Evolutionary conservation across 2,113 vertebrate genomes (phyloP).

Genomic region (Chauna torquata): DNA sequence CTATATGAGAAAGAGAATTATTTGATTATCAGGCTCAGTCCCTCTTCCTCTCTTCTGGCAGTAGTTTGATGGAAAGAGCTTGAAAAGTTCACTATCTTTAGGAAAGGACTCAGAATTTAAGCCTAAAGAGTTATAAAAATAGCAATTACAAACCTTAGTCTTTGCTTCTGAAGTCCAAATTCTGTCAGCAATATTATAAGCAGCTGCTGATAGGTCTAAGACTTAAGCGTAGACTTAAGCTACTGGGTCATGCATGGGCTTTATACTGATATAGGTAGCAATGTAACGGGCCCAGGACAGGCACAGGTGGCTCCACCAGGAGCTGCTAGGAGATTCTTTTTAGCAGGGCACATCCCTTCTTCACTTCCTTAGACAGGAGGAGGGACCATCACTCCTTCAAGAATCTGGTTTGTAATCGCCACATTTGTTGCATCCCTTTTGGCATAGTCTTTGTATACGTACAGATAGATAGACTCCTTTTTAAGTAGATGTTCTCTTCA

Average conservation of each 20-base stretch:
- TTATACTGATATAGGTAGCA: neutral
- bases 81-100: neutral
- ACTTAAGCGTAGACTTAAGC: neutral
- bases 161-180: neutral
- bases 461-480: neutral
- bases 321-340: neutral
- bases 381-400: neutral
- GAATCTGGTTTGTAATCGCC: neutral
- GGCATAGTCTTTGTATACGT: neutral
- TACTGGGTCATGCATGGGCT: neutral
- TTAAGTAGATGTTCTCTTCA: neutral
- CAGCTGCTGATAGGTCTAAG: neutral
- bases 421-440: neutral
- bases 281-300: neutral
- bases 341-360: neutral
- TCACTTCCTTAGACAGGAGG: neutral
- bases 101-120: neutral
- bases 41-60: neutral
- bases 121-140: neutral
- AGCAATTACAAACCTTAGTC: neutral
- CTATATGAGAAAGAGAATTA: neutral
- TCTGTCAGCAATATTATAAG: neutral
- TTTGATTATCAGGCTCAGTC: neutral
- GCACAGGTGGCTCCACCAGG: neutral
- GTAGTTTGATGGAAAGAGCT: neutral